Percentiles rank a stretch among this genome's conserved stretches.
These are phyloP conservation scores for Zenarchopterus dispar DNA, from an alignment of 2,797 vertebrate species.

Conservation along the genomic window DNA sequence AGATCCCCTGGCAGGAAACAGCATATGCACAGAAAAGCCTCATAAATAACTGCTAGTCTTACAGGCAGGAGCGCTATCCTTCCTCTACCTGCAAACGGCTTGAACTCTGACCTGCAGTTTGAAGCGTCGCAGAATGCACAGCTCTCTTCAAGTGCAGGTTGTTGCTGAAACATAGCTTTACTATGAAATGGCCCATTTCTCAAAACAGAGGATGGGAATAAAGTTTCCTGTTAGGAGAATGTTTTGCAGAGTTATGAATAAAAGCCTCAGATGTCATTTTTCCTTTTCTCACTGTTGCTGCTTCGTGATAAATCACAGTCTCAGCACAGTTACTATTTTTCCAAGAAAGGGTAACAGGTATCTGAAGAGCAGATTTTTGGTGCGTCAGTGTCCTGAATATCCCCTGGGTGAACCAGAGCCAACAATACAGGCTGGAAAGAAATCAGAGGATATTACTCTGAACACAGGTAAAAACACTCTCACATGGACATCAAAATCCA, in stretches of 20 bases:
- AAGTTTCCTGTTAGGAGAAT: background rate
- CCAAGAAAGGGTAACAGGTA: slow-evolving; percentile 46
- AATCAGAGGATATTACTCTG: background rate
- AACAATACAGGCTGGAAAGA: slow-evolving; percentile 25
- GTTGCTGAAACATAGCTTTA: slow-evolving; percentile 1
- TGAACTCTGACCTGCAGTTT: slow-evolving; percentile 42
- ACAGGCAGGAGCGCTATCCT: slow-evolving; percentile 43
- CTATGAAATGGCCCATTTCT: slow-evolving; percentile 1
- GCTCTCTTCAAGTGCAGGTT: slow-evolving; percentile 5
- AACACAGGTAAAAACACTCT: background rate
- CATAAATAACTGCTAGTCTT: slow-evolving; percentile 68
- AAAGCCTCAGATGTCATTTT: background rate
- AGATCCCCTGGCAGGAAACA: slow-evolving; percentile 49
- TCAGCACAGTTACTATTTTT: no score
- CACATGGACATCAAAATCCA: slow-evolving; percentile 16
- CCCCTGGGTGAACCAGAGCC: slow-evolving; percentile 30
- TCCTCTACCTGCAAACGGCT: slow-evolving; percentile 31
- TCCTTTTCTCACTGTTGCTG: background rate
- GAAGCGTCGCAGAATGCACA: slow-evolving; percentile 10
- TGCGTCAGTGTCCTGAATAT: slow-evolving; percentile 49
- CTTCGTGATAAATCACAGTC: background rate
- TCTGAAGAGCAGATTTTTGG: slow-evolving; percentile 40
- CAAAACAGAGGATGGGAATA: background rate
- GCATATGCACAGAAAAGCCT: slow-evolving; percentile 47
- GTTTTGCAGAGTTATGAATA: background rate